Base-by-base conservation (phyloP, 2,113 vertebrate species). In the Limanda limanda region DNA sequence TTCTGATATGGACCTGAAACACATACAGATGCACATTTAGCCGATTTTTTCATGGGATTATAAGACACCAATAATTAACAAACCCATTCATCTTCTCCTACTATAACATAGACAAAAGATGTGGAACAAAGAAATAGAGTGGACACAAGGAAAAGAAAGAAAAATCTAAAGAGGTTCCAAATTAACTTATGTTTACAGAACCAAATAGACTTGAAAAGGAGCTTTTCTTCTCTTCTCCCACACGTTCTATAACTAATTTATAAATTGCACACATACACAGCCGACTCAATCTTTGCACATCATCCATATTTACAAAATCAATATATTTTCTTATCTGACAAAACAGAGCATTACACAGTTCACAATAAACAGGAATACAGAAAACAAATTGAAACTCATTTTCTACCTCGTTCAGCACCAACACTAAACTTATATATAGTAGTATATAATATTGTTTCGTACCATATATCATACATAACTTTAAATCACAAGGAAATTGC, bases 401-500 rank as follows among this genome's bases (percentile, higher is more conserved):
- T 15, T 54, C 10, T 42, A 11, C 31, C 31, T 42, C 40, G 4
- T 54, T n/a, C 52, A 21, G n/a, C 2, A 13, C 12, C 10, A 54
- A 21, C 7, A 11, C 3, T n/a, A 21, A 54, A 21, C 18, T 54
- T 51, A 21, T 21, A 13, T 54, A 5, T 23, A n/a, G 8, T 24
- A 54, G 20, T 55, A 18, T 8, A 52, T 58, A 48, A 52, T 73
- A 23, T 57, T 17, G 66, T 37, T 54, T 56, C 31, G 35, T 56
- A 55, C 20, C 37, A 20, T 52, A 73, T 42, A 66, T 21, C 23
- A 0, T 23, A 21, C 20, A 55, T n/a, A 37, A 37, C 35, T 37
- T 68, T 69, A 20, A 51, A 51, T 76, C 63, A 85, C 2, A 10
- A 3, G 47, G n/a, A 23, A 27, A 60, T 52, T 58, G 20, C 23